Conservation (phyloP, 2,888 invertebrate genomes). For the Ennomos erosarius region DNA sequence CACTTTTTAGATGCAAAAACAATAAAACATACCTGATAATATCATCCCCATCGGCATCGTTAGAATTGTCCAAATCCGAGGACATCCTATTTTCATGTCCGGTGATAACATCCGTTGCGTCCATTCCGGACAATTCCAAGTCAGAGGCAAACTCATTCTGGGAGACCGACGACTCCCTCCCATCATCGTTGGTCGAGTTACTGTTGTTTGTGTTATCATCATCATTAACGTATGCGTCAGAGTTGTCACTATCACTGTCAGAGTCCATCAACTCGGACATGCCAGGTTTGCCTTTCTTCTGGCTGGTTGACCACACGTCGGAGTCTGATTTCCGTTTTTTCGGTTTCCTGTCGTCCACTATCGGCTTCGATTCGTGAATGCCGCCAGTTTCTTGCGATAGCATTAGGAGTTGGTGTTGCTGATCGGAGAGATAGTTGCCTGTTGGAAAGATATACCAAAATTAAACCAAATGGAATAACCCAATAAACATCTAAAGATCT, state of each 20-base stretch:
- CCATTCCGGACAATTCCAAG: slow-evolving; percentile 87
- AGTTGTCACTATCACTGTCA: slow-evolving; percentile 83
- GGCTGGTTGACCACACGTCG: slow-evolving; percentile 84
- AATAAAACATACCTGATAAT: slow-evolving; percentile 75
- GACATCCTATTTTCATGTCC: slow-evolving; percentile 69
- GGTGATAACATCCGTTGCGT: slow-evolving; percentile 84
- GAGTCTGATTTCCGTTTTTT: slow-evolving; percentile 88
- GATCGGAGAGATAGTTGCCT: slow-evolving; percentile 79
- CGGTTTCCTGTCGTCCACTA: slow-evolving; percentile 73
- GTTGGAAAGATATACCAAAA: slow-evolving; percentile 15
- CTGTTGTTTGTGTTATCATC: slow-evolving; percentile 79
- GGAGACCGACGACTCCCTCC: slow-evolving; percentile 74
- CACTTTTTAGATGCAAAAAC: too few relatives aligned
- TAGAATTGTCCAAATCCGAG: slow-evolving; percentile 86
- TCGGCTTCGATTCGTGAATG: slow-evolving; percentile 45
- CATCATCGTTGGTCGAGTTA: slow-evolving; percentile 77
- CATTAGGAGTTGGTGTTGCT: slow-evolving; percentile 75
- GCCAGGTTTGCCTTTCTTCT: slow-evolving; percentile 86
- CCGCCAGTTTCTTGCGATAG: slow-evolving; percentile 68
- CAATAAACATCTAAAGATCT: too few relatives aligned
- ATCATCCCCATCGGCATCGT: slow-evolving; percentile 79
- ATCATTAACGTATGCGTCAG: slow-evolving; percentile 73
- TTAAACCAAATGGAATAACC: too few relatives aligned
- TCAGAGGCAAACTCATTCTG: slow-evolving; percentile 86
- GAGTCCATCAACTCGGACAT: slow-evolving; percentile 87